phyloP scores from a whole-genome alignment of 2,113 vertebrate species.

The Macquaria ambigua region DNA sequence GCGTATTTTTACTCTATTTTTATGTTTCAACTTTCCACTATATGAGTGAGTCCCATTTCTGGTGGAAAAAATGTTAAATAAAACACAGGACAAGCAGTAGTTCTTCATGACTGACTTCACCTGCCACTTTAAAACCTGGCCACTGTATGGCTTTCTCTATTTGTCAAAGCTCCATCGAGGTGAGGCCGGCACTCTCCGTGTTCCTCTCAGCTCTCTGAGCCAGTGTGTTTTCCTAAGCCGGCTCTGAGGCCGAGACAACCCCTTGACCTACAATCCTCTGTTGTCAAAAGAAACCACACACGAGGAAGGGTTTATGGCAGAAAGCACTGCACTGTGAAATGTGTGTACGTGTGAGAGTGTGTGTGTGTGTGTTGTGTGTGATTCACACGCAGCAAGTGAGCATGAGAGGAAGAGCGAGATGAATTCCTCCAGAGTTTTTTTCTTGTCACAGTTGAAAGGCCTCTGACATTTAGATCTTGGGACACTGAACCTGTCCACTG shows the following conservation, averaged over 20 bases:
- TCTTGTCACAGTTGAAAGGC: constrained; percentile 45
- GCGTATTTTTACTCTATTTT: not conserved
- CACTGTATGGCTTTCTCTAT: constrained; percentile 18
- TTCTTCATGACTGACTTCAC: constrained; percentile 42
- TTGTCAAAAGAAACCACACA: constrained; percentile 57
- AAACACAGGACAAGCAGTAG: constrained; percentile 26
- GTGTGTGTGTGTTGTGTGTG: constrained; percentile 13
- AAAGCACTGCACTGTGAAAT: constrained; percentile 52
- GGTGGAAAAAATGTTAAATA: not conserved
- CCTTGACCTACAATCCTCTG: constrained; percentile 67
- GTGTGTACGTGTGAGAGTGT: constrained; percentile 32
- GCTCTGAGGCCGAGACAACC: constrained; percentile 46
- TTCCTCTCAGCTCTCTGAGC: constrained; percentile 26
- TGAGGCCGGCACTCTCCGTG: constrained; percentile 1
- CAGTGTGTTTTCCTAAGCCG: constrained; percentile 39
- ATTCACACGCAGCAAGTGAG: constrained; percentile 38
- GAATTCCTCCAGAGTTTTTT: constrained; percentile 28
- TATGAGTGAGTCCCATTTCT: constrained; percentile 6
- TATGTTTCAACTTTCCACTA: not conserved
- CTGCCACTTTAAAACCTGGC: constrained; percentile 36
- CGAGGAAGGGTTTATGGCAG: constrained; percentile 51
- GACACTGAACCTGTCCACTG: constrained; percentile 24
- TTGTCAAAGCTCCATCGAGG: constrained; percentile 49
- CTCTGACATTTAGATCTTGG: constrained; percentile 40
- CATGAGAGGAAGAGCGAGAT: constrained; percentile 26